Evolutionary conservation across 2,888 invertebrate genomes (phyloP).

Genomic region (Bombylius major): DNA sequence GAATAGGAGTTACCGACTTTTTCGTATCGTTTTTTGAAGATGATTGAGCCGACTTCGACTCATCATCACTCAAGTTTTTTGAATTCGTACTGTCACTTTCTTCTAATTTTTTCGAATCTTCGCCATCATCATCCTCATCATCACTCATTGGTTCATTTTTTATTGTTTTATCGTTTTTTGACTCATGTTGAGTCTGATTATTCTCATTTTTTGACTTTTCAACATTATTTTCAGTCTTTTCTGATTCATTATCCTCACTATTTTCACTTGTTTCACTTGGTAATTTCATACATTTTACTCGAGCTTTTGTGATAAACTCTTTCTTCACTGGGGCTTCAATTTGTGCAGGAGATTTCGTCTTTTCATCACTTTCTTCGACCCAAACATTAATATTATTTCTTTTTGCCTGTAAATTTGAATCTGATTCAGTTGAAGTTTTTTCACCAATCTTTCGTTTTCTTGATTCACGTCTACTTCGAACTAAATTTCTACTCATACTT

Average conservation of each 20-base stretch:
- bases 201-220: background rate
- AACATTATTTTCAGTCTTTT: background rate
- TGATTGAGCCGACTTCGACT: background rate
- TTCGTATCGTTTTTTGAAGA: slow-evolving; percentile 1
- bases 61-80: background rate
- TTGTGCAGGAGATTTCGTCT: background rate
- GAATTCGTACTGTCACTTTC: background rate
- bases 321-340: background rate
- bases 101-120: background rate
- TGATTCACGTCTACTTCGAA: slow-evolving; percentile 6
- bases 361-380: background rate
- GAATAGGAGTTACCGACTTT: background rate
- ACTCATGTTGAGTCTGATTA: background rate
- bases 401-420: slow-evolving; percentile 10
- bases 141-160: background rate
- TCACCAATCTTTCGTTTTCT: slow-evolving; percentile 8
- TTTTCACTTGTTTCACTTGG: slow-evolving; percentile 7
- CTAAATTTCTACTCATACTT: slow-evolving; percentile 5
- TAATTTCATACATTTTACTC: slow-evolving; percentile 8
- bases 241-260: background rate
- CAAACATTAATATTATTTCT: background rate
- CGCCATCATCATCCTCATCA: background rate
- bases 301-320: slow-evolving; percentile 10
- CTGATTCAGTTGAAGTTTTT: slow-evolving; percentile 13
- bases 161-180: background rate